Conservation (phyloP, 2,888 invertebrate genomes). For the Netelia inedita region DNA sequence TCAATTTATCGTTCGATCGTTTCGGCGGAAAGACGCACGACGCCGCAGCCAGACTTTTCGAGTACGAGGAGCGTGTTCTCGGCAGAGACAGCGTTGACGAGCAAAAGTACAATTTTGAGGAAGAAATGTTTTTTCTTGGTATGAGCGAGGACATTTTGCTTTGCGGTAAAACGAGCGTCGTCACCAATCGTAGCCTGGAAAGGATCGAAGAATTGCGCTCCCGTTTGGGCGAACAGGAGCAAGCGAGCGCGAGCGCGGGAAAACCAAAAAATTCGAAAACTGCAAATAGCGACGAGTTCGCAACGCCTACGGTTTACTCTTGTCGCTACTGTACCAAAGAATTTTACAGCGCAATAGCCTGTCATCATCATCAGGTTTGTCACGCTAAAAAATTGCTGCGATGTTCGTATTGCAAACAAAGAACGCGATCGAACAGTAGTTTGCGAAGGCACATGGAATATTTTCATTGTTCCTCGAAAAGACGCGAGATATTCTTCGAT, state of each 20-base stretch:
- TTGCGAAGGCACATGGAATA: slow-evolving; percentile 61
- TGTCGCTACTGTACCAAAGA: slow-evolving; percentile 54
- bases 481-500: slow-evolving; percentile 52
- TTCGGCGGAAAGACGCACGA: not conserved
- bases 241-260: not conserved
- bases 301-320: slow-evolving; percentile 29
- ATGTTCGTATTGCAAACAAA: slow-evolving; percentile 38
- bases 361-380: slow-evolving; percentile 60
- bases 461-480: slow-evolving; percentile 41
- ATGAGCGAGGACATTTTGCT: slow-evolving; percentile 21
- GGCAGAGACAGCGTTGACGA: not conserved
- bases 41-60: not conserved
- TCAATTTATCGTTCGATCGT: slow-evolving; percentile 21
- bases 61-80: not conserved
- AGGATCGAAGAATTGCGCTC: slow-evolving; percentile 25
- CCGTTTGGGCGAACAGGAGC: not conserved
- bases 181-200: slow-evolving; percentile 19
- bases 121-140: slow-evolving; percentile 17
- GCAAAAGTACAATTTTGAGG: not conserved
- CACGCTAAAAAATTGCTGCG: slow-evolving; percentile 43
- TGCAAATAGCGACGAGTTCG: slow-evolving; percentile 1
- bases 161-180: not conserved
- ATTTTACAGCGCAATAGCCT: slow-evolving; percentile 46
- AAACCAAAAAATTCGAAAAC: not conserved
- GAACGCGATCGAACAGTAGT: slow-evolving; percentile 31